phyloP scores from a whole-genome alignment of 2,113 vertebrate species.

The Desmodus rotundus region DNA sequence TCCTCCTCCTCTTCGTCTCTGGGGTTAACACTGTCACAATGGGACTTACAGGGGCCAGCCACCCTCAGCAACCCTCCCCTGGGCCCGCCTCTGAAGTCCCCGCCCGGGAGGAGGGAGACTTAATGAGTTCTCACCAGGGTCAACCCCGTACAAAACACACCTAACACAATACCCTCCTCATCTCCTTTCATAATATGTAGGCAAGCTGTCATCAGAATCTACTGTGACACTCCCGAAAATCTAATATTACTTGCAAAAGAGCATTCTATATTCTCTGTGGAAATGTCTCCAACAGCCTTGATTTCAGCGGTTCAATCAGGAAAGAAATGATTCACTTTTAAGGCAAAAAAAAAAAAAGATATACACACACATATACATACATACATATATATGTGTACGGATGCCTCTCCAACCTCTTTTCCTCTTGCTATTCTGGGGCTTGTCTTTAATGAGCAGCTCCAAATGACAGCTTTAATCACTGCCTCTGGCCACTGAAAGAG shows the following conservation, averaged over 20 bases:
- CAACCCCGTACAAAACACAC: constrained; percentile 68
- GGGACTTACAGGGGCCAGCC: not conserved
- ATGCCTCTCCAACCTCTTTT: constrained; percentile 80
- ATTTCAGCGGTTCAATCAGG: constrained; percentile 67
- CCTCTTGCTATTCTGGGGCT: constrained; percentile 83
- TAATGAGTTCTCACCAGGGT: constrained; percentile 60
- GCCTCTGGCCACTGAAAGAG: constrained; percentile 98
- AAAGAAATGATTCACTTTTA: constrained; percentile 59
- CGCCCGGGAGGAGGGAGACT: constrained; percentile 28
- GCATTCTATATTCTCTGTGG: constrained; percentile 54
- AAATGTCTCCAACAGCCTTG: constrained; percentile 54
- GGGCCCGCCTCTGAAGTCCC: constrained; percentile 42
- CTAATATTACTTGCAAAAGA: constrained; percentile 64
- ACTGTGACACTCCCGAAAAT: constrained; percentile 52
- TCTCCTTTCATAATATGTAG: constrained; percentile 44
- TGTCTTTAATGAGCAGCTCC: constrained; percentile 98
- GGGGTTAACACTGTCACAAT: not conserved
- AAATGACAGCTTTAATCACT: constrained; percentile 99
- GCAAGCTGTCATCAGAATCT: constrained; percentile 63
- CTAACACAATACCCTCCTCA: constrained; percentile 67
- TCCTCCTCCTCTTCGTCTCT: not conserved
- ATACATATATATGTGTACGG: not conserved
- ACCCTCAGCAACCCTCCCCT: not conserved
- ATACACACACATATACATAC: not conserved
- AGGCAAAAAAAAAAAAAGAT: constrained; percentile 6